phyloP scores from a whole-genome alignment of 2,888 invertebrate species.

The Diaphora mendica region DNA sequence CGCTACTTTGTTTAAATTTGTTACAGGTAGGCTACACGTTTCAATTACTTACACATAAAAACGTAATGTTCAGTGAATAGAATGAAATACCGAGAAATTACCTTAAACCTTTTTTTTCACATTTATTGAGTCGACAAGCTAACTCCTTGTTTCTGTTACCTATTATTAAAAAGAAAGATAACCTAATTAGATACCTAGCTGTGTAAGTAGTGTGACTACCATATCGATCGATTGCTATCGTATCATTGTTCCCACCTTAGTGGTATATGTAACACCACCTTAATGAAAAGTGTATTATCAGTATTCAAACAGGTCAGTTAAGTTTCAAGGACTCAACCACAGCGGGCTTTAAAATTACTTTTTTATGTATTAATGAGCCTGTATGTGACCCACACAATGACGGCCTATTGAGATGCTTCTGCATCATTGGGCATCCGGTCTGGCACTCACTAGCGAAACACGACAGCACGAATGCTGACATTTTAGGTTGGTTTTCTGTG shows the following conservation, averaged over 20 bases:
- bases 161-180: slow-evolving; percentile 26
- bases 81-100: slow-evolving; percentile 12
- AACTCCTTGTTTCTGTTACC: slow-evolving; percentile 15
- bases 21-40: not conserved
- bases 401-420: too few relatives aligned
- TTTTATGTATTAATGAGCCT: too few relatives aligned
- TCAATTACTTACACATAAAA: not conserved
- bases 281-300: not conserved
- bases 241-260: not conserved
- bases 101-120: slow-evolving; percentile 28
- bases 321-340: not conserved
- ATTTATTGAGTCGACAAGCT: slow-evolving; percentile 8
- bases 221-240: slow-evolving; percentile 11
- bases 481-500: too few relatives aligned
- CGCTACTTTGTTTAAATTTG: not conserved
- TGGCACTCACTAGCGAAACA: too few relatives aligned
- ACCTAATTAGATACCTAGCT: not conserved
- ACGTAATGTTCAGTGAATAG: not conserved
- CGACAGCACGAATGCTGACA: too few relatives aligned
- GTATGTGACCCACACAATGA: too few relatives aligned
- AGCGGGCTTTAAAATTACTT: not conserved
- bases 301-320: not conserved
- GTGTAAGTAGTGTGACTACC: not conserved
- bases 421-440: too few relatives aligned
- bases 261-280: not conserved